Evolutionary conservation across 2,113 vertebrate genomes (phyloP).

Genomic region (Melanerpes formicivorus): DNA sequence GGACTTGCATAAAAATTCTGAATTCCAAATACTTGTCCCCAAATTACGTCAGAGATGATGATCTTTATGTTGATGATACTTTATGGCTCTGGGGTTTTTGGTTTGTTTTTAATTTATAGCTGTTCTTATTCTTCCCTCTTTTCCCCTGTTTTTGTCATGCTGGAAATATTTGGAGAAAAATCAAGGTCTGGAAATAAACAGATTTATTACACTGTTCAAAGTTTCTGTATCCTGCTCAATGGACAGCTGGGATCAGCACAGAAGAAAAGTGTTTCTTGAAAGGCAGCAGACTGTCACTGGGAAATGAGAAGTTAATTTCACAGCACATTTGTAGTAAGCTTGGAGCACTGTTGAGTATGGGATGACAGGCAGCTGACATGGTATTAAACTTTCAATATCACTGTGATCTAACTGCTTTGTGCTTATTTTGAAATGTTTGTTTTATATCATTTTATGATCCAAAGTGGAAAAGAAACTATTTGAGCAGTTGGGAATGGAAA

Average conservation of each 20-base stretch:
- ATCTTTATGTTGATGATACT: not conserved
- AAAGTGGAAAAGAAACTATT: constrained; percentile 6
- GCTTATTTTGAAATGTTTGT: constrained; percentile 19
- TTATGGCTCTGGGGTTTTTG: not conserved
- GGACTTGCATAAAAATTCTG: not conserved
- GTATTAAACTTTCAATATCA: not conserved
- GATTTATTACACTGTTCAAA: constrained; percentile 20
- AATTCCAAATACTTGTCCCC: not conserved
- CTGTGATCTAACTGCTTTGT: not conserved
- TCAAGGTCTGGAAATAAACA: constrained; percentile 22
- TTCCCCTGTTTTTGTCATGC: constrained; percentile 32
- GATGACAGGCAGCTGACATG: not conserved
- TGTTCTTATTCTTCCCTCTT: constrained; percentile 4
- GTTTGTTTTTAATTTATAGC: constrained; percentile 30
- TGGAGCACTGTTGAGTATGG: not conserved
- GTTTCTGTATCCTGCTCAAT: constrained; percentile 27
- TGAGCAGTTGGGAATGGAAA: not conserved
- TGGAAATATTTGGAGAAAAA: constrained; percentile 57
- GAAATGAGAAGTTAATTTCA: constrained; percentile 14
- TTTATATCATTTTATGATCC: constrained; percentile 22
- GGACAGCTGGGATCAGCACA: constrained; percentile 33
- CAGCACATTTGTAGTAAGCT: not conserved
- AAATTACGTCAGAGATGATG: not conserved
- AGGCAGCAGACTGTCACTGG: not conserved
- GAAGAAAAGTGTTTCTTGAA: constrained; percentile 26